These are phyloP conservation scores for Seriola aureovittata DNA, from an alignment of 2,113 vertebrate species.

Conservation along the genomic window DNA sequence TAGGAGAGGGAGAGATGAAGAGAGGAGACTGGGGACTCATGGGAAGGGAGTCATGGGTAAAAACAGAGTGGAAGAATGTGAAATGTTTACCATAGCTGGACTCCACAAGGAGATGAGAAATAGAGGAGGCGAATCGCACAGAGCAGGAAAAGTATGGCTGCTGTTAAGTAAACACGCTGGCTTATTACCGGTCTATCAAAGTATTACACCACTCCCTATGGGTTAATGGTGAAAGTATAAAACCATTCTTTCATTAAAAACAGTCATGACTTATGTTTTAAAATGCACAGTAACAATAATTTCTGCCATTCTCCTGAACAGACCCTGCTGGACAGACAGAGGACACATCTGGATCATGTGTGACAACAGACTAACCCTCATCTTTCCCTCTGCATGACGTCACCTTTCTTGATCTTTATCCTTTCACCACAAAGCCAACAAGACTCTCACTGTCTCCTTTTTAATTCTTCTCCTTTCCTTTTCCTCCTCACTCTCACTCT, in stretches of 20 bases:
- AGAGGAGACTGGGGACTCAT: slow-evolving; percentile 30
- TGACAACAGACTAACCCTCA: not conserved
- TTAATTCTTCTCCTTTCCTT: not conserved
- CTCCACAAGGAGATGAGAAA: slow-evolving; percentile 55
- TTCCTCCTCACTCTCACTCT: slow-evolving; percentile 8
- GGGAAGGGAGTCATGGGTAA: slow-evolving; percentile 8
- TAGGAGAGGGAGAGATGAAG: slow-evolving; percentile 28
- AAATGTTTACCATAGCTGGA: slow-evolving; percentile 61
- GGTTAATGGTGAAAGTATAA: not conserved
- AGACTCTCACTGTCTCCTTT: not conserved
- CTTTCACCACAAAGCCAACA: slow-evolving; percentile 4
- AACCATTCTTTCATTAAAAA: not conserved
- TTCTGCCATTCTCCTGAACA: not conserved
- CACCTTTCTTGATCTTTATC: slow-evolving; percentile 8
- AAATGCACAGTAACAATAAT: not conserved
- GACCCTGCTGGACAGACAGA: not conserved
- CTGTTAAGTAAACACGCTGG: slow-evolving; percentile 39
- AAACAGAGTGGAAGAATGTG: slow-evolving; percentile 45
- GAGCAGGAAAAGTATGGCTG: slow-evolving; percentile 20
- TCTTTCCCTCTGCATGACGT: slow-evolving; percentile 9
- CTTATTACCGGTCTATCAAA: slow-evolving; percentile 42
- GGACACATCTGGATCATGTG: slow-evolving; percentile 18
- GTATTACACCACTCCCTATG: slow-evolving; percentile 20
- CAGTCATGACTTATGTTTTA: not conserved
- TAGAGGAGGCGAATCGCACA: slow-evolving; percentile 25